A percentile compares a stretch with the other conserved stretches of the same genome.
phyloP scores from a whole-genome alignment of 2,797 vertebrate genomes.

The Potorous gilbertii region DNA sequence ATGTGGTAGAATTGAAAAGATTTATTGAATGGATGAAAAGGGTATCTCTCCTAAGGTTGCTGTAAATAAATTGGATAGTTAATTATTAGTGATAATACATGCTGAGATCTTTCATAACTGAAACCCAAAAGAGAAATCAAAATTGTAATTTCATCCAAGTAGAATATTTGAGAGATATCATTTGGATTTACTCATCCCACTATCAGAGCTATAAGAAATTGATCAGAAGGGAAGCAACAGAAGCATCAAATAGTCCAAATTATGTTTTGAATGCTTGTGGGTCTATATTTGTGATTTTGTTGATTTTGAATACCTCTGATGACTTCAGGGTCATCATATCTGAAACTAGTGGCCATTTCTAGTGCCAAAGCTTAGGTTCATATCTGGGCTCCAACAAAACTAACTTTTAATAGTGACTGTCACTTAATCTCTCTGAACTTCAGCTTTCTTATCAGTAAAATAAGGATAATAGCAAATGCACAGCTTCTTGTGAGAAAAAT shows the following conservation, averaged over 20 bases:
- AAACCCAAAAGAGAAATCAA: not conserved
- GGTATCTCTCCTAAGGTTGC: constrained; percentile 48
- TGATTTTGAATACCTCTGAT: constrained; percentile 42
- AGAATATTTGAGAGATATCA: not conserved
- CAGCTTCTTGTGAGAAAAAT: not conserved
- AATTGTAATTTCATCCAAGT: constrained; percentile 5
- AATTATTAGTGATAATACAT: constrained; percentile 38
- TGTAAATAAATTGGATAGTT: constrained; percentile 47
- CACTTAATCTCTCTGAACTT: too few relatives aligned
- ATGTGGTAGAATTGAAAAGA: constrained; percentile 41
- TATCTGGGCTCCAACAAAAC: too few relatives aligned
- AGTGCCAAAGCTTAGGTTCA: too few relatives aligned
- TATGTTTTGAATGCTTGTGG: not conserved
- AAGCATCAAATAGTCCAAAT: not conserved
- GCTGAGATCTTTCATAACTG: not conserved
- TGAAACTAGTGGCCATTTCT: too few relatives aligned
- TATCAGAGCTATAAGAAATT: not conserved
- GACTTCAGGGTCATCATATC: too few relatives aligned
- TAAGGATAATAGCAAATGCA: not conserved
- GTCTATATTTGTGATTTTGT: not conserved
- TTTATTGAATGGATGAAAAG: not conserved
- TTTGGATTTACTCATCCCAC: constrained; percentile 27
- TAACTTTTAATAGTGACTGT: too few relatives aligned
- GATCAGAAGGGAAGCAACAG: constrained; percentile 8
- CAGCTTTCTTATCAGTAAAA: too few relatives aligned